Conservation (phyloP, 2,888 invertebrate genomes). For the Nomada fucata region DNA sequence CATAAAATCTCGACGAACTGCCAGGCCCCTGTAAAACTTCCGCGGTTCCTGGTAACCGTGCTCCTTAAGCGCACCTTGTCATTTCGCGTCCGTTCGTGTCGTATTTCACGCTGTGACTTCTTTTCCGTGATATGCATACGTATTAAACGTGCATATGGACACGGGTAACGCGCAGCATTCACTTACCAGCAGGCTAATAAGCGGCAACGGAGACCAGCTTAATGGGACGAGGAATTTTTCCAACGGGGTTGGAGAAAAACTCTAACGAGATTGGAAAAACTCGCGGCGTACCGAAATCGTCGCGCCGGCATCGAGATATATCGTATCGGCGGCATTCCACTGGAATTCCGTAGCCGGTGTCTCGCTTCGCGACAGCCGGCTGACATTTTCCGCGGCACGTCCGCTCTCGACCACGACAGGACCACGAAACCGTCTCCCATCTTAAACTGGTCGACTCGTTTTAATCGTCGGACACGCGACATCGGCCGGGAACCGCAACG, state of each 20-base stretch:
- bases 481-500: conserved; percentile 6
- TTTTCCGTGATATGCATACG: no score
- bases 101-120: no score
- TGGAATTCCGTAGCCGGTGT: not conserved
- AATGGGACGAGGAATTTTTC: no score
- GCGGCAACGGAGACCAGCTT: no score
- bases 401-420: not conserved
- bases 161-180: no score
- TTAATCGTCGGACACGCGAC: conserved; percentile 26
- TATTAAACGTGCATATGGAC: no score
- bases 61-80: not conserved
- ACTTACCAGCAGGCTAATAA: no score
- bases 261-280: not conserved
- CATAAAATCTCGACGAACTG: conserved; percentile 42
- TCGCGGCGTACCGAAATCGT: not conserved
- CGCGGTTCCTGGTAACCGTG: conserved; percentile 15
- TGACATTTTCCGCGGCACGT: conserved; percentile 30
- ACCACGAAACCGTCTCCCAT: not conserved
- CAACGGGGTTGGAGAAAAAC: no score
- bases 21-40: conserved; percentile 19
- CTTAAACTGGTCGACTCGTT: conserved; percentile 22
- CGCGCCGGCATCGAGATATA: not conserved
- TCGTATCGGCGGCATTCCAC: conserved; percentile 1
- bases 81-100: not conserved
- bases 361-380: conserved; percentile 4